phyloP scores from a whole-genome alignment of 2,113 vertebrate genomes.

The Nothoprocta pentlandii region DNA sequence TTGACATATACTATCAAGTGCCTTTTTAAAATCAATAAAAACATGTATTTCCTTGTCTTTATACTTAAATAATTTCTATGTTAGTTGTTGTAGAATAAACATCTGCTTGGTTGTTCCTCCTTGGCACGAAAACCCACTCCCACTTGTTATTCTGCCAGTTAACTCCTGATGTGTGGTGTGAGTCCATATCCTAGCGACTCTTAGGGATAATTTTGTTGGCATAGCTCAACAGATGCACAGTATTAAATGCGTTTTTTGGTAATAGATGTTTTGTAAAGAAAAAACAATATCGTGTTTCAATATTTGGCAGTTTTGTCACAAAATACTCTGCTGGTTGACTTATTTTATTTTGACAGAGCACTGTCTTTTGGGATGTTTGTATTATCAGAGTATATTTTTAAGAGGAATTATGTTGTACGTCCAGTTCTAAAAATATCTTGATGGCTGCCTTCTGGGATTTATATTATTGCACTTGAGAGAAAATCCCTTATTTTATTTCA shows the following conservation, averaged over 20 bases:
- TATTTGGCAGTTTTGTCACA: neutral
- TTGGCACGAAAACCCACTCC: neutral
- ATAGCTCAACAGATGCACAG: neutral
- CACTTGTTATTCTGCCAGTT: slow-evolving; percentile 29
- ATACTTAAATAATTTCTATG: neutral
- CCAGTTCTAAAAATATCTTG: neutral
- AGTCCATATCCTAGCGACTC: neutral
- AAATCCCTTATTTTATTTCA: neutral
- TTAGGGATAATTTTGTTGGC: neutral
- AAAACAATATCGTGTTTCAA: neutral
- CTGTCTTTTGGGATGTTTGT: neutral
- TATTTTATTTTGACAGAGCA: neutral
- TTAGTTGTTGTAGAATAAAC: neutral
- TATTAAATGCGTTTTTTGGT: neutral
- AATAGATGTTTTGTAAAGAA: neutral
- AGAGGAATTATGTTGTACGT: neutral
- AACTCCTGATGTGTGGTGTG: neutral
- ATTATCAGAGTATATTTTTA: neutral
- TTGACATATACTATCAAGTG: neutral
- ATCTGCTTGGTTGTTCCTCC: slow-evolving; percentile 7
- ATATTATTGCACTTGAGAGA: neutral
- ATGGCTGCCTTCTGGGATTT: neutral
- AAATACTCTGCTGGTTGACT: neutral
- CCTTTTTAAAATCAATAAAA: neutral
- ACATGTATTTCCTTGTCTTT: neutral